Evolutionary conservation across 2,888 invertebrate species (phyloP), one percentile per base, ranked within the genome.

Genomic region (Laspeyria flexula): DNA sequence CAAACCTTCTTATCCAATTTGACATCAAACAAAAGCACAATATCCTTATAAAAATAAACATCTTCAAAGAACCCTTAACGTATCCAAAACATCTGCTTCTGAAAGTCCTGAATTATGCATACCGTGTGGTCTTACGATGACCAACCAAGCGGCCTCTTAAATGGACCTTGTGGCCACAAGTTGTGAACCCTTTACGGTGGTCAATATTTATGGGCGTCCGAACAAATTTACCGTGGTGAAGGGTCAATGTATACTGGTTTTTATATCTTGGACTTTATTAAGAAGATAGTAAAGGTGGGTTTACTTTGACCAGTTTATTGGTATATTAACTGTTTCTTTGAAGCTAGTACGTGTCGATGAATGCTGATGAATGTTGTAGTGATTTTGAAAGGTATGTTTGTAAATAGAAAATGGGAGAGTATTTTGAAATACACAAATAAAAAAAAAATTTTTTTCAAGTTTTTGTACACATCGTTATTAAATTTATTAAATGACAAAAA

Each of bases 171-270:
- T 57, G 59, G 67, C 72, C 75, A 67, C 66, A 75, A 65, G 65
- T 44, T 51, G 61, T 73, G 76, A 79, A 81, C 81, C 83, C 85
- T 81, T 83, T 83, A 64, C 71, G 53, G 59, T 69, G 76, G 76
- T 80, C 81, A 80, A 80, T 86, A 85, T 86, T 86, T 86, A 86
- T 85, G 76, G 75, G 75, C 59, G 70, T 74, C 72, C 65, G 71
- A 76, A 69, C 76, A 73, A 83, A 79, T 85, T 81, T 79, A 63
- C 73, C 75, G 77, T 73, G 60, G 44, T 45, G 48, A 66, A 25
- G 31, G 55, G 16, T 64, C 66, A 38, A 29, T 9, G 5, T 42
- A 33, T 5, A 11, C 10, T 49, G 34, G 59, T 30, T 29, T 0
- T 3, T 4, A 1, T 6, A 50, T 43, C 34, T 33, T 41, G 38